Evolutionary conservation across 2,888 invertebrate genomes (phyloP), one percentile per base, ranked within the genome.

Genomic region (Archaeoteleia sp.): DNA sequence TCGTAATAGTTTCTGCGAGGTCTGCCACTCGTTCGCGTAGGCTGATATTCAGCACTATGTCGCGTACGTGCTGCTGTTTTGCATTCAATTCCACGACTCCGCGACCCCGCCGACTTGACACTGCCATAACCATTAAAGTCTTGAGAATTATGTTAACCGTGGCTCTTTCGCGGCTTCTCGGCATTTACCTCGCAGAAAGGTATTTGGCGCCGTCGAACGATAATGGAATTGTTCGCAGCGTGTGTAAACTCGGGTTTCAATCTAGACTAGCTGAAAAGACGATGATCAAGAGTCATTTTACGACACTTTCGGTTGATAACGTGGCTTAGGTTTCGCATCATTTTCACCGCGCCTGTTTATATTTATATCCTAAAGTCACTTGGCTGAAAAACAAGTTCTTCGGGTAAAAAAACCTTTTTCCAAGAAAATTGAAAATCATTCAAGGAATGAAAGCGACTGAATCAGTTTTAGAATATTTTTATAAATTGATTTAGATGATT

Each of bases 1-100:
- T 71, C 63, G 71, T 78, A 79, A 79, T 78, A 78, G 76, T 75
- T 78, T 78, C 70, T 61, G 62, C 55, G 66, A 68, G 58, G 67
- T 61, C 60, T 62, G 58, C 60, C 55, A 58, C 62, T 62, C 27
- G 63, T 67, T 55, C 58, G 45, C 48, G 37, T 61, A 60, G 60
- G 67, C 62, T 57, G 67, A 68, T 57, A 67, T 39, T 46, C 43
- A 43, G 62, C 30, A 62, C 62, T 40, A 57, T 67, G 55, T 61
- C 63, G 70, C 68, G 62, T 55, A 55, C 48, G 61, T 63, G 34
- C 37, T 46, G 53, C 65, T 72, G 46, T 70, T 71, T 71, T 72
- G 69, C 72, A 74, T 75, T 76, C 72, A 73, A 73, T 78, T 72
- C 67, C 37, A 65, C 43, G 37, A 35, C 62, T 48, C 43, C 40